These are phyloP conservation scores for Toxotes chatareus DNA, from an alignment of 2,113 vertebrate species.

Conservation along the genomic window DNA sequence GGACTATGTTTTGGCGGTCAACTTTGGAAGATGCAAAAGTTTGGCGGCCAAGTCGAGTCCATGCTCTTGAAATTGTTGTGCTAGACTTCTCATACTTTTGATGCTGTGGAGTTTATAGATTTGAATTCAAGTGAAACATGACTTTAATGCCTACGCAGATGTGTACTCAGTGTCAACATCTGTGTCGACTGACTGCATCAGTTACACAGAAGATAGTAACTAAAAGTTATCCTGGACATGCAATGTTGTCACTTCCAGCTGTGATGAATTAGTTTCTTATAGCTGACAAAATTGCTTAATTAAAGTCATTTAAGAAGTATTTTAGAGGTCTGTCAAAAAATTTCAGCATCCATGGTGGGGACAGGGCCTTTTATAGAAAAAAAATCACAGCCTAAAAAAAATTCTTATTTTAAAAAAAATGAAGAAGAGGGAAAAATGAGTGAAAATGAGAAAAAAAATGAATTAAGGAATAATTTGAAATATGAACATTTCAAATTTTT, in stretches of 20 bases:
- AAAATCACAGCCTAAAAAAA: background rate
- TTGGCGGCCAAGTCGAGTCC: constrained; percentile 34
- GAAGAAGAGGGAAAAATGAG: too few relatives aligned
- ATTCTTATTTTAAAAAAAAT: too few relatives aligned
- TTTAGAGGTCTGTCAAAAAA: too few relatives aligned
- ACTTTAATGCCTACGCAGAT: background rate
- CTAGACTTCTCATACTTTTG: background rate
- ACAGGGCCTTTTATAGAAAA: background rate
- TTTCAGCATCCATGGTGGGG: too few relatives aligned
- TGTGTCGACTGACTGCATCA: background rate
- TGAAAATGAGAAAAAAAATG: too few relatives aligned
- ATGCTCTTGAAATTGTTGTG: background rate
- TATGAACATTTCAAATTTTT: too few relatives aligned
- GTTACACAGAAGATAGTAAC: background rate
- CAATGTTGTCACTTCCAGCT: too few relatives aligned
- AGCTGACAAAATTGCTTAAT: background rate
- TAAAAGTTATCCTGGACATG: background rate
- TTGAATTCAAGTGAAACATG: background rate
- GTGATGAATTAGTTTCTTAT: background rate
- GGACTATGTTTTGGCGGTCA: constrained; percentile 70
- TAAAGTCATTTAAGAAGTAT: background rate
- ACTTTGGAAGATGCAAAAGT: constrained; percentile 54
- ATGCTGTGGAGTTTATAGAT: background rate
- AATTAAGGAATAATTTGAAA: too few relatives aligned
- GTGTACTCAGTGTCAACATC: background rate